Evolutionary conservation across 2,797 vertebrate species (phyloP), one percentile per base, ranked within the genome.

Genomic region (Hydrophis major): DNA sequence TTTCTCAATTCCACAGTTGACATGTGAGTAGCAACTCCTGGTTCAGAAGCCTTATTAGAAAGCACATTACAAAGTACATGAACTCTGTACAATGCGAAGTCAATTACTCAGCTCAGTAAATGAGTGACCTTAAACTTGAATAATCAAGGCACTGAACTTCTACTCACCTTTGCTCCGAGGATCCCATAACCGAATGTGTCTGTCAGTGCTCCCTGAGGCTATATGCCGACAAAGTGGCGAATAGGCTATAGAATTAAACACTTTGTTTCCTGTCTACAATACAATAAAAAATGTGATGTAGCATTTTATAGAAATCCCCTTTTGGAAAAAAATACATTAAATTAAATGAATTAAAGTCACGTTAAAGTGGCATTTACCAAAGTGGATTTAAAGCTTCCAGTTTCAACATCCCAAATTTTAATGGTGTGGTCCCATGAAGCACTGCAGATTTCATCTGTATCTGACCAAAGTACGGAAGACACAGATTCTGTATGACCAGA

Each of bases 401-500:
- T 98, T 96, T 99, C 99, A 0, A 97, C 97, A 4, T 99, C 99
- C 99, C 99, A 99, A 22, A 99, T 53, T 53, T 98, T 98, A 88
- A 99, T 99, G 57, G 99, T 99, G 97, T 99, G 99, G 96, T 99
- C 99, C 99, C 99, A 99, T 0, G 99, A 99, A 0, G 99, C 99
- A 86, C 98, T 99, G 97, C 98, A 99, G 27, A 99, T 96, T 95
- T 99, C 99, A 94, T 99, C 99, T 11, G 97, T 92, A 96, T 99
- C 99, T 61, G 97, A 97, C 99, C 99, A 99, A 32, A 99, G 97
- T 74, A 99, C 98, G 0, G 98, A 99, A 22, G 99, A 99, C 93
- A 99, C 94, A 0, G 99, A 99, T 97, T 99, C 99, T 20, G 95
- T 98, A 97, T 99, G 99, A 90, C 99, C 99, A 7, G 99, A 99